Percentiles rank a stretch among this genome's conserved stretches.
Conservation (phyloP, 2,888 invertebrate genomes). For the Omphaloscelis lunosa region DNA sequence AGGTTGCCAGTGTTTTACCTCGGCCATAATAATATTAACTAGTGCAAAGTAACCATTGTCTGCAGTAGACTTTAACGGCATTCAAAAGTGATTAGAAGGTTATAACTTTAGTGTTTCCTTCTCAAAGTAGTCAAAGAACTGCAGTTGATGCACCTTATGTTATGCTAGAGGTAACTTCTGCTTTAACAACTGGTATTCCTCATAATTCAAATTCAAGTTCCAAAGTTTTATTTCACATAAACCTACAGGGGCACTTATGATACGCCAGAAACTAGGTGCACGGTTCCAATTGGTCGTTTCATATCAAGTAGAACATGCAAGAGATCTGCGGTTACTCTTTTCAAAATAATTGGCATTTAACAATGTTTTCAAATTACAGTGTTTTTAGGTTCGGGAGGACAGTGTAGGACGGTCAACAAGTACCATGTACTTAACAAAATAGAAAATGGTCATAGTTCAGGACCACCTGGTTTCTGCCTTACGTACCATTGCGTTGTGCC, state of each 20-base stretch:
- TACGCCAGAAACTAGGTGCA: background rate
- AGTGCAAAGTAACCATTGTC: background rate
- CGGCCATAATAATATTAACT: background rate
- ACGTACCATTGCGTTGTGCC: background rate
- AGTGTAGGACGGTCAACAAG: background rate
- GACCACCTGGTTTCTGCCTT: background rate
- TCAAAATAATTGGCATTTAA: background rate
- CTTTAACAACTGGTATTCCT: background rate
- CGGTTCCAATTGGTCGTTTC: background rate
- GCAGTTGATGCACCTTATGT: background rate
- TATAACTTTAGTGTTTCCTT: background rate
- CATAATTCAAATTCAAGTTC: background rate
- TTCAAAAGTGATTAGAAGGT: background rate
- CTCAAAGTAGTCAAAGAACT: background rate
- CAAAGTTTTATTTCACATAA: background rate
- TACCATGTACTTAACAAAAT: background rate
- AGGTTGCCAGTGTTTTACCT: background rate
- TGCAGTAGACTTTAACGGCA: background rate
- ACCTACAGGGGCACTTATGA: background rate
- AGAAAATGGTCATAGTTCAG: background rate
- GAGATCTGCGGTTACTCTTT: background rate
- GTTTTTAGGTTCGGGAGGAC: background rate
- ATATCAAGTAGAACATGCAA: background rate
- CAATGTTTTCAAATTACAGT: background rate
- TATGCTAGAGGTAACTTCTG: background rate